Evolutionary conservation across 1,140 invertebrate genomes (phyloP), one percentile per base, ranked within the genome.

Genomic region (Chironomus tepperi): DNA sequence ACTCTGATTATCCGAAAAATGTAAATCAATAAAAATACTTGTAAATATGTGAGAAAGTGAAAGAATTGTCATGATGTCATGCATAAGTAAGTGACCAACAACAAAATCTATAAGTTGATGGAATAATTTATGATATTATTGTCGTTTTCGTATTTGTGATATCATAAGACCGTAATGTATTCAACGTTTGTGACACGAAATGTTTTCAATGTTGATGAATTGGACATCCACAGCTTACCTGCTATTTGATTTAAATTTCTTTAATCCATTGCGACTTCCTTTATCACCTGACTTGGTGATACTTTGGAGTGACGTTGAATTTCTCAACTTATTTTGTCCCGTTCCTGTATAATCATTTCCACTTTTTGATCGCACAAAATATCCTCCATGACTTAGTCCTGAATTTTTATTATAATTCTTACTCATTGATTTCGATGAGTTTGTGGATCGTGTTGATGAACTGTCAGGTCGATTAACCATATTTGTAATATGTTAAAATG

Each of bases 391-490:
- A 12, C 47, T 15, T 9, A 2, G 8, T 2, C 65, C 19, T 19
- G 47, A 12, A 57, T 57, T 57, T 10, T n/a, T 57, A 12, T 70
- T 70, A 2, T 19, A 9, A 19, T 57, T 57, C n/a, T 57, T 57
- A 15, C 47, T 57, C 47, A 57, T 57, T 57, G 47, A 57, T 57
- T 57, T 57, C n/a, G 12, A 57, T 57, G 65, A 19, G 18, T 16
- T 18, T 10, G n/a, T 18, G 65, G 65, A 57, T 57, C 47, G 47
- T 1, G 47, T 70, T 15, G 65, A 70, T 21, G 65, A 70, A 16
- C 65, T 70, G 18, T 70, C 65, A 7, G 65, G 65, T 19, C 65
- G 65, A 70, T 70, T 70, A 70, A 70, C 65, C 65, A 70, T 70
- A 21, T 19, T 70, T 70, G 10, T 57, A 21, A 70, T 19, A 70